phyloP scores from a whole-genome alignment of 2,797 vertebrate species.

The Myotis vivesi region DNA sequence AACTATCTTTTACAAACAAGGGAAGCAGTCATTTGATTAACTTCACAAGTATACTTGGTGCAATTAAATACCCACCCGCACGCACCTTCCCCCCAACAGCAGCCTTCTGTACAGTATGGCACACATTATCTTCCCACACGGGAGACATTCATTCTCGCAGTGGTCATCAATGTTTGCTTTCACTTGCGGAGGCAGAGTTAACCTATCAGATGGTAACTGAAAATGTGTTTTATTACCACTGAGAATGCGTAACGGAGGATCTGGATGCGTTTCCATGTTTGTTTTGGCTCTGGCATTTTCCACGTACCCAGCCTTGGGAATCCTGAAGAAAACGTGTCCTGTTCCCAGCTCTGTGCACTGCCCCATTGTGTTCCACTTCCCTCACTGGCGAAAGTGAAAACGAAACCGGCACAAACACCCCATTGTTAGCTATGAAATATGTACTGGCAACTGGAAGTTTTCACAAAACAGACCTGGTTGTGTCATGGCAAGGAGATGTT shows the following conservation, averaged over 20 bases:
- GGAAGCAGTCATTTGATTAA: constrained; percentile 24
- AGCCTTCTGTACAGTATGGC: neutral
- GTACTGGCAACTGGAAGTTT: constrained; percentile 63
- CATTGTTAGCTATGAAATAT: constrained; percentile 75
- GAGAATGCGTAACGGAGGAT: constrained; percentile 33
- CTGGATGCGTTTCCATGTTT: constrained; percentile 62
- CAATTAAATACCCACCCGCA: neutral
- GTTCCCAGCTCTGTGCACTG: constrained; percentile 68
- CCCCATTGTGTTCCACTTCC: constrained; percentile 70
- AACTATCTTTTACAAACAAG: constrained; percentile 45
- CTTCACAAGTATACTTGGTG: neutral
- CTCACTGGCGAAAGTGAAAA: constrained; percentile 75
- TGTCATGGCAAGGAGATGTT: constrained; percentile 44
- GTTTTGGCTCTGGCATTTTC: constrained; percentile 69
- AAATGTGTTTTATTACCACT: constrained; percentile 52
- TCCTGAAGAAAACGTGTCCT: constrained; percentile 69
- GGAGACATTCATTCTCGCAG: constrained; percentile 14
- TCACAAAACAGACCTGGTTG: constrained; percentile 68
- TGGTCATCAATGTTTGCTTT: neutral
- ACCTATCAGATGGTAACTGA: constrained; percentile 23
- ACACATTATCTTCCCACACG: neutral
- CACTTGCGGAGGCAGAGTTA: neutral
- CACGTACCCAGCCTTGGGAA: constrained; percentile 67
- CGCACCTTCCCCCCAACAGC: neutral
- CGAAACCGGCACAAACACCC: constrained; percentile 73